Percentiles rank a stretch among this genome's conserved stretches.
Evolutionary conservation across 2,888 invertebrate genomes (phyloP).

Genomic region (Rhingia campestris): DNA sequence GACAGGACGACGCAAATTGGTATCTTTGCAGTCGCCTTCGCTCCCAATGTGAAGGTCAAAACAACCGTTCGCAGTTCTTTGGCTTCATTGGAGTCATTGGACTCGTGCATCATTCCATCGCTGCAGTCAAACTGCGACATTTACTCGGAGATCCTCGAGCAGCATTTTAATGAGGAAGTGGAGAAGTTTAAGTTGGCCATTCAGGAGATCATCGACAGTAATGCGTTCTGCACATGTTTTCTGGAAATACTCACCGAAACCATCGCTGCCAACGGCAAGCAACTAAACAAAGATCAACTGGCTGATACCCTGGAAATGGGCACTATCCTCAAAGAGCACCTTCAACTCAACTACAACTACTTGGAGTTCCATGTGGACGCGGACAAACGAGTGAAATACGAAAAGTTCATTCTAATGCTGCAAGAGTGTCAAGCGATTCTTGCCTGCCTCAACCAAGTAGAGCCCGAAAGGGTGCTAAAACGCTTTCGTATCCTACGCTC

Average conservation of each 20-base stretch:
- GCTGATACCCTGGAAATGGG: conserved; percentile 78
- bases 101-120: conserved; percentile 81
- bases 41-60: conserved; percentile 79
- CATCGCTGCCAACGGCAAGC: conserved; percentile 74
- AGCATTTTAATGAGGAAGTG: conserved; percentile 81
- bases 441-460: conserved; percentile 79
- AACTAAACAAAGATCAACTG: conserved; percentile 76
- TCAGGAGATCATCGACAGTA: conserved; percentile 81
- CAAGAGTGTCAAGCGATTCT: conserved; percentile 80
- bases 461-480: conserved; percentile 78
- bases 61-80: conserved; percentile 80
- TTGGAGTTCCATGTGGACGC: conserved; percentile 69
- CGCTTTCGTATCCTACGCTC: conserved; percentile 81
- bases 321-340: conserved; percentile 78
- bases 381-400: conserved; percentile 75
- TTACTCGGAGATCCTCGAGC: conserved; percentile 79
- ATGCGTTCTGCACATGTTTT: conserved; percentile 78
- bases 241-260: conserved; percentile 77
- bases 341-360: conserved; percentile 77
- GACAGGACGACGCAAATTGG: conserved; percentile 82
- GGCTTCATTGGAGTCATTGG: conserved; percentile 81
- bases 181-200: conserved; percentile 78
- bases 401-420: conserved; percentile 78
- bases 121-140: conserved; percentile 77
- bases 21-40: conserved; percentile 80